Conservation (phyloP, 2,797 vertebrate genomes). For the Loris lydekkerianus region DNA sequence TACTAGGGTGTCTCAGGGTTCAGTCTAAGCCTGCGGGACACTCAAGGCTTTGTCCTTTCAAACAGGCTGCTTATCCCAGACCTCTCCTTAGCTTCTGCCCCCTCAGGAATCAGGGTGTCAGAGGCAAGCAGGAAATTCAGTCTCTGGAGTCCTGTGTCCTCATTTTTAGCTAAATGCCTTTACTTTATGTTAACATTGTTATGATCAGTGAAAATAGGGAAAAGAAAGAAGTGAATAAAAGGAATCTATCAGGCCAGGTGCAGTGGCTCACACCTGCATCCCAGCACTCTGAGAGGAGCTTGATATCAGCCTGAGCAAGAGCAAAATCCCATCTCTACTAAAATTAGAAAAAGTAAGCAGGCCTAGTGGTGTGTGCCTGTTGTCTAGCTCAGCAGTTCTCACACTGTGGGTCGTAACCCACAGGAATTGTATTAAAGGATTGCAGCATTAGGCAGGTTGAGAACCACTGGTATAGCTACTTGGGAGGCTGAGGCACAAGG, state of each 20-base stretch:
- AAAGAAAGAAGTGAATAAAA: background rate
- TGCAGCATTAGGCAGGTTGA: too few species aligned
- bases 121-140: background rate
- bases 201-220: background rate
- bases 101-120: background rate
- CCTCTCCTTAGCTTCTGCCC: background rate
- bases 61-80: background rate
- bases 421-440: too few species aligned
- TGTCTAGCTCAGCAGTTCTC: too few species aligned
- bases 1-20: background rate
- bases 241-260: background rate
- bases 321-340: too few species aligned
- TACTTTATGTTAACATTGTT: background rate
- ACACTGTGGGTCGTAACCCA: too few species aligned
- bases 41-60: background rate
- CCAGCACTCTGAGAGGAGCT: too few species aligned
- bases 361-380: too few species aligned
- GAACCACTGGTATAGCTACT: too few species aligned
- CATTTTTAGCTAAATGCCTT: background rate
- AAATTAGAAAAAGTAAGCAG: too few species aligned
- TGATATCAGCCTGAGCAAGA: too few species aligned
- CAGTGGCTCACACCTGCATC: too few species aligned
- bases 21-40: background rate
- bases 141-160: background rate
- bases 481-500: too few species aligned